Percentiles rank a stretch among this genome's conserved stretches.
Evolutionary conservation across 2,113 vertebrate species (phyloP).

Genomic region (Ammodytes marinus): DNA sequence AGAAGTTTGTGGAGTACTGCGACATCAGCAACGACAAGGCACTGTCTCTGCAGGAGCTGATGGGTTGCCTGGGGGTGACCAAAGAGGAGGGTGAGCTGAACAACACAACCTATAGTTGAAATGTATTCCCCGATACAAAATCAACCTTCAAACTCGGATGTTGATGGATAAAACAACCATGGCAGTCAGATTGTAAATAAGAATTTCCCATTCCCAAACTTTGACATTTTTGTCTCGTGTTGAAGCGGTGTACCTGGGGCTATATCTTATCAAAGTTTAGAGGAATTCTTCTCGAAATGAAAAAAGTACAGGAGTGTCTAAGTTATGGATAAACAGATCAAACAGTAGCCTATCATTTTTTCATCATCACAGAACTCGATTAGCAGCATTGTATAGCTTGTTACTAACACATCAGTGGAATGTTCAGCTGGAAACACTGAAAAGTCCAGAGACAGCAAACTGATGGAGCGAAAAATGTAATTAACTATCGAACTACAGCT

Average conservation of each 20-base stretch:
- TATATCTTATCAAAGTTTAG: not conserved
- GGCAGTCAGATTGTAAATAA: not conserved
- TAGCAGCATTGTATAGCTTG: not conserved
- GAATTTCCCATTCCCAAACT: not conserved
- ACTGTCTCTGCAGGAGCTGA: constrained; percentile 93
- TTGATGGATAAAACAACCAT: not conserved
- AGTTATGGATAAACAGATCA: not conserved
- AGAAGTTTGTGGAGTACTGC: constrained; percentile 98
- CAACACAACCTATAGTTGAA: not conserved
- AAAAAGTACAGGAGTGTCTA: not conserved
- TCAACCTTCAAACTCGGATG: not conserved
- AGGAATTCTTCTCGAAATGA: not conserved
- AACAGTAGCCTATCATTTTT: not conserved
- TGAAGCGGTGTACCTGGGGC: not conserved
- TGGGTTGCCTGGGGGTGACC: constrained; percentile 94
- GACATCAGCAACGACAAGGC: constrained; percentile 94
- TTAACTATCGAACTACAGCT: not conserved
- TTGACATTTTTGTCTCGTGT: not conserved
- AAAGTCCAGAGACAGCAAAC: not conserved
- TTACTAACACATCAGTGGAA: no score
- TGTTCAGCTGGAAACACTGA: not conserved
- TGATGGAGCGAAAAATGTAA: not conserved
- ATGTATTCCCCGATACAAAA: not conserved
- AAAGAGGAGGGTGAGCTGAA: constrained; percentile 88
- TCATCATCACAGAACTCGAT: not conserved